phyloP scores from a whole-genome alignment of 2,888 invertebrate species.

The Baccha elongata region DNA sequence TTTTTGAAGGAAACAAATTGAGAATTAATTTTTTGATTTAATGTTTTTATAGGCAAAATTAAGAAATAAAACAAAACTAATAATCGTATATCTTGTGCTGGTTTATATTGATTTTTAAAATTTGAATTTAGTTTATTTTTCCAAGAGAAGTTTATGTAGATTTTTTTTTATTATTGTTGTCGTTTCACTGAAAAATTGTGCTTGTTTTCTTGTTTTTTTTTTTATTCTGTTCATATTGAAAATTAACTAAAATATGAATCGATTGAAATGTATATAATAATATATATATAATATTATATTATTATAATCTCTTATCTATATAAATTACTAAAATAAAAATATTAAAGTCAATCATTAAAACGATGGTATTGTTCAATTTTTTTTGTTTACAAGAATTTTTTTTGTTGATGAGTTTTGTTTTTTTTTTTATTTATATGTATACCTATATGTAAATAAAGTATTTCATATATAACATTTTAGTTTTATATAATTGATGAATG shows the following conservation, averaged over 20 bases:
- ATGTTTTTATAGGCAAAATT: neutral
- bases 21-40: conserved; percentile 9
- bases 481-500: conserved; percentile 36
- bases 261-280: conserved; percentile 41
- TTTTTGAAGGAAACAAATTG: neutral
- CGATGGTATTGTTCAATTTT: conserved; percentile 60
- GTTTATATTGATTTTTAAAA: conserved; percentile 30
- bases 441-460: conserved; percentile 33
- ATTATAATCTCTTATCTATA: conserved; percentile 43
- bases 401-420: conserved; percentile 14
- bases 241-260: conserved; percentile 47
- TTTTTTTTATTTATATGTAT: conserved; percentile 17
- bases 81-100: conserved; percentile 55
- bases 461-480: conserved; percentile 12
- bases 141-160: neutral
- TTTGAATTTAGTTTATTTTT: conserved; percentile 14
- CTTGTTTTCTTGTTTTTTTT: conserved; percentile 30
- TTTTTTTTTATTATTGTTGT: conserved; percentile 51
- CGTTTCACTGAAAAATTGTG: conserved; percentile 67
- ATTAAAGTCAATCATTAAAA: conserved; percentile 50
- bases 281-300: conserved; percentile 52
- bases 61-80: neutral
- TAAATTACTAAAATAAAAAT: conserved; percentile 46
- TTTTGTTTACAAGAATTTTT: conserved; percentile 38
- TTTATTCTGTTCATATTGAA: conserved; percentile 37